A percentile compares a stretch with the other conserved stretches of the same genome.
phyloP scores from a whole-genome alignment of 1,140 invertebrate genomes.

The Philotrypesis tridentata region DNA sequence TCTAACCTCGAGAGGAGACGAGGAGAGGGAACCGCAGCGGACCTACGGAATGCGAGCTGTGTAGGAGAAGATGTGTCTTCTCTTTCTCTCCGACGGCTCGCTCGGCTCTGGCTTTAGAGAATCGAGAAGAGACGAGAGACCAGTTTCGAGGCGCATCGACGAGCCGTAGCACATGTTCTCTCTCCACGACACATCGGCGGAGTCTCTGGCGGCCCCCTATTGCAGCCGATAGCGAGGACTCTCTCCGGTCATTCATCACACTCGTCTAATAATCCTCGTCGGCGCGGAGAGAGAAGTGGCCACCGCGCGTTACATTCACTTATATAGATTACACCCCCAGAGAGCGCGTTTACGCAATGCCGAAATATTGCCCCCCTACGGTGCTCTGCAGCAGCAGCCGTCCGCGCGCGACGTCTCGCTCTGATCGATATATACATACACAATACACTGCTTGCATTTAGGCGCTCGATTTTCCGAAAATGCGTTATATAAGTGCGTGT shows the following conservation, averaged over 20 bases:
- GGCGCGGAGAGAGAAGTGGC: conserved; percentile 21
- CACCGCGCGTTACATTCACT: conserved; percentile 57
- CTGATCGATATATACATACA: too few relatives aligned
- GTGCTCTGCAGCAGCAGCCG: too few relatives aligned
- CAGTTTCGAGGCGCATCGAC: too few relatives aligned
- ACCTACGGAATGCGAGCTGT: conserved; percentile 16
- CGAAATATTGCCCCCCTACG: conserved; percentile 23
- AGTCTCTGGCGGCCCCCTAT: too few relatives aligned
- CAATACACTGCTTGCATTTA: conserved; percentile 26
- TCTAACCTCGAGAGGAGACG: neutral
- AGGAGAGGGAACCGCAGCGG: neutral
- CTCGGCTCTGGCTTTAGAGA: too few relatives aligned
- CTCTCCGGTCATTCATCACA: conserved; percentile 58
- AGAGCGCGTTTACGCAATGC: conserved; percentile 19
- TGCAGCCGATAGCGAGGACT: too few relatives aligned
- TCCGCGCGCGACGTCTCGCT: too few relatives aligned
- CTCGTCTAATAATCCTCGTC: conserved; percentile 61
- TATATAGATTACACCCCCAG: conserved; percentile 1
- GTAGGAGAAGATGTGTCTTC: neutral
- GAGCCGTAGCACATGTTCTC: neutral
- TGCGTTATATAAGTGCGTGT: too few relatives aligned
- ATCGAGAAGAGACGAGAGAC: too few relatives aligned
- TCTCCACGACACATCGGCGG: neutral
- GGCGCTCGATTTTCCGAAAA: conserved; percentile 18
- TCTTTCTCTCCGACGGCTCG: neutral